Conservation (phyloP, 2,888 invertebrate genomes). For the Prosapia bicincta region DNA sequence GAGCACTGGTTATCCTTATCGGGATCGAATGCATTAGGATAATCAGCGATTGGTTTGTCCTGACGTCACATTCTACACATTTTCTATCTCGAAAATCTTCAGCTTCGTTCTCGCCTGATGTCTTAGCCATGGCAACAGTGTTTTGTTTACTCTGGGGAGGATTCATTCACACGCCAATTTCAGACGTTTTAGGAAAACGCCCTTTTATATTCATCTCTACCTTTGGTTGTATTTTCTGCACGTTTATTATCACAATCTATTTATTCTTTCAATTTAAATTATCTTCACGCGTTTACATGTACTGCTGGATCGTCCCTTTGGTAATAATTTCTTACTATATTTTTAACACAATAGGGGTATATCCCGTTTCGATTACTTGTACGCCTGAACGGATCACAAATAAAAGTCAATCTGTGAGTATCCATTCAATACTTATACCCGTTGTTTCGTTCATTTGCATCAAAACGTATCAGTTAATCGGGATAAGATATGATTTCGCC, state of each 20-base stretch:
- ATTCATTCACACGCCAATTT: not conserved
- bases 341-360: not conserved
- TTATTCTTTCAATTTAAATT: not conserved
- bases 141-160: not conserved
- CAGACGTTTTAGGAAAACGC: not conserved
- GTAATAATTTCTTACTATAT: not conserved
- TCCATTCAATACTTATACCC: not conserved
- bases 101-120: not conserved
- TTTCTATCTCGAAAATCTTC: not conserved
- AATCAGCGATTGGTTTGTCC: constrained; percentile 11
- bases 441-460: not conserved
- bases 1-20: constrained; percentile 22
- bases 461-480: not conserved
- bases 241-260: not conserved
- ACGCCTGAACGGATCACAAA: not conserved
- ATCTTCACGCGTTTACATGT: not conserved
- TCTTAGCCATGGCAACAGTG: not conserved
- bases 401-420: not conserved
- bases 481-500: not conserved
- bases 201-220: not conserved
- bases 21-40: constrained; percentile 14
- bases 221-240: not conserved
- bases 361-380: not conserved
- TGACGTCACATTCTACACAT: constrained; percentile 25
- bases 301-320: constrained; percentile 6